A percentile compares a stretch with the other conserved stretches of the same genome.
Evolutionary conservation across 1,140 invertebrate species (phyloP).

Genomic region (Cylas formicarius): DNA sequence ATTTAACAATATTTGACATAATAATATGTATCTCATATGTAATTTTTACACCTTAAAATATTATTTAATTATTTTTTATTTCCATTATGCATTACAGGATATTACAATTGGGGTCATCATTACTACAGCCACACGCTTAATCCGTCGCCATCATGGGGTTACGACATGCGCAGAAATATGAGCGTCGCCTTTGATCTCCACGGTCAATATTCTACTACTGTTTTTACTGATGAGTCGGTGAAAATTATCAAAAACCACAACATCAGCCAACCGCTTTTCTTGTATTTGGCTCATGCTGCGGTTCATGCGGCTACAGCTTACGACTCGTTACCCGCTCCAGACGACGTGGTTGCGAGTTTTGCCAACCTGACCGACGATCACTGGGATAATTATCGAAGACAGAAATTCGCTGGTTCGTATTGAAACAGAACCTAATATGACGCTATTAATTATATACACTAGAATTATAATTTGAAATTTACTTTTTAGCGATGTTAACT

Average conservation of each 20-base stretch:
- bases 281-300: slow-evolving; percentile 75
- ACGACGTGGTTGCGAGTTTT: slow-evolving; percentile 61
- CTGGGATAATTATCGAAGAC: slow-evolving; percentile 58
- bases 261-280: slow-evolving; percentile 61
- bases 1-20: too few relatives aligned
- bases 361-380: slow-evolving; percentile 60
- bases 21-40: too few relatives aligned
- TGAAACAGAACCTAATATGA: too few relatives aligned
- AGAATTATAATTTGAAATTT: too few relatives aligned
- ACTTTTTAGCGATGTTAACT: slow-evolving; percentile 63
- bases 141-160: slow-evolving; percentile 53
- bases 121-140: slow-evolving; percentile 75
- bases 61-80: too few relatives aligned
- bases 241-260: slow-evolving; percentile 62
- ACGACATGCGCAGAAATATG: slow-evolving; percentile 53
- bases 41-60: too few relatives aligned
- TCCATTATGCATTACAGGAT: slow-evolving; percentile 52
- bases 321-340: slow-evolving; percentile 69
- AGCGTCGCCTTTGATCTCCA: slow-evolving; percentile 64
- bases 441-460: too few relatives aligned
- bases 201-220: slow-evolving; percentile 75
- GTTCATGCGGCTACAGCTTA: slow-evolving; percentile 74
- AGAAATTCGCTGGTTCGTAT: slow-evolving; percentile 65
- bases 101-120: slow-evolving; percentile 81
- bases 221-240: slow-evolving; percentile 70